A percentile compares a stretch with the other conserved stretches of the same genome.
Evolutionary conservation across 2,888 invertebrate genomes (phyloP).

Genomic region (Apotomis capreana): DNA sequence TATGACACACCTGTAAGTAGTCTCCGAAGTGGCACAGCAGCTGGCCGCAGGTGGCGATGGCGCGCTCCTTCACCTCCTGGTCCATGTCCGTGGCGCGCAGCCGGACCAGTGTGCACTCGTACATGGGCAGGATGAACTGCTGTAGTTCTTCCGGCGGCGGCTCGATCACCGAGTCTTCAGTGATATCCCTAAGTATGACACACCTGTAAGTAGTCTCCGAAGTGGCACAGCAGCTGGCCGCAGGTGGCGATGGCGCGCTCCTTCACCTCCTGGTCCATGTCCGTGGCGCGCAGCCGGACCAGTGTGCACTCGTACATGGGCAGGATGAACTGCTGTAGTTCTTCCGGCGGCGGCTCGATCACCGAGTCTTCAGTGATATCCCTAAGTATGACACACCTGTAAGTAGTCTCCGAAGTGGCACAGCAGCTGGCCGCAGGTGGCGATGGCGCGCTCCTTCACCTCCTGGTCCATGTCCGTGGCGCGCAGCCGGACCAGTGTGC

Average conservation of each 20-base stretch:
- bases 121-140: conserved; percentile 91
- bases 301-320: conserved; percentile 93
- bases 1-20: conserved; percentile 84
- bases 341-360: no score
- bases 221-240: conserved; percentile 94
- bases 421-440: conserved; percentile 97
- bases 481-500: conserved; percentile 92
- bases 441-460: conserved; percentile 98
- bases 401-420: conserved; percentile 95
- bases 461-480: conserved; percentile 99
- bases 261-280: conserved; percentile 98
- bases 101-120: conserved; percentile 92
- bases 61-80: conserved; percentile 99
- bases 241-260: conserved; percentile 98
- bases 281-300: conserved; percentile 92
- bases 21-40: conserved; percentile 96
- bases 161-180: conserved; percentile 55
- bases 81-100: conserved; percentile 98
- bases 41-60: conserved; percentile 98
- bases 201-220: conserved; percentile 92
- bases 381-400: conserved; percentile 68
- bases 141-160: conserved; percentile 89
- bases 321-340: conserved; percentile 89
- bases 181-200: conserved; percentile 65
- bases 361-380: no score